Conservation (phyloP, 2,888 invertebrate genomes). For the Drosophila percnosoma region DNA sequence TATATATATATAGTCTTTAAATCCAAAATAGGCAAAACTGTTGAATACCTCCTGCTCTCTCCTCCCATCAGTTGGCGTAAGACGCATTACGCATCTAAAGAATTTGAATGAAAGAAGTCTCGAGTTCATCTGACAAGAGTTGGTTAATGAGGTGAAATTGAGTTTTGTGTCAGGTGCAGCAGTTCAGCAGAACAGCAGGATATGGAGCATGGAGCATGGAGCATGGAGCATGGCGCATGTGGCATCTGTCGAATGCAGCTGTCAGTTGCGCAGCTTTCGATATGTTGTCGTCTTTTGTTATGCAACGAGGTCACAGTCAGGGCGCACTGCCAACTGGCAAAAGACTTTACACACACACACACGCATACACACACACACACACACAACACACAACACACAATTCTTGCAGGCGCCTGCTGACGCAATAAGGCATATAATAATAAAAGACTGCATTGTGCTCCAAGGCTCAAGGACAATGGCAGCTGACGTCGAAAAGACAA, state of each 20-base stretch:
- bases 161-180: background rate
- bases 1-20: background rate
- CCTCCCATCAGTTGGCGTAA: background rate
- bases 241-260: conserved; percentile 38
- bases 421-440: conserved; percentile 71
- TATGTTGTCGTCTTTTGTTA: conserved; percentile 46
- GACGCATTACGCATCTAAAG: background rate
- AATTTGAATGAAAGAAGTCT: background rate
- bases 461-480: conserved; percentile 50
- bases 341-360: background rate
- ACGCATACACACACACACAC: no score
- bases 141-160: conserved; percentile 16
- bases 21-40: no score
- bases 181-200: background rate
- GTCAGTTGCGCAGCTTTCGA: conserved; percentile 3
- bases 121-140: background rate
- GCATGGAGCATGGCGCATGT: background rate
- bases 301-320: conserved; percentile 75
- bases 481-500: background rate
- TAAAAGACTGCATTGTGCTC: conserved; percentile 66
- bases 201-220: background rate
- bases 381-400: background rate
- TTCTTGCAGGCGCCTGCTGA: conserved; percentile 46
- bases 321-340: conserved; percentile 54
- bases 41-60: background rate